Percentiles rank a stretch among this genome's conserved stretches.
Conservation (phyloP, 2,113 vertebrate species). For the Notothenia coriiceps region DNA sequence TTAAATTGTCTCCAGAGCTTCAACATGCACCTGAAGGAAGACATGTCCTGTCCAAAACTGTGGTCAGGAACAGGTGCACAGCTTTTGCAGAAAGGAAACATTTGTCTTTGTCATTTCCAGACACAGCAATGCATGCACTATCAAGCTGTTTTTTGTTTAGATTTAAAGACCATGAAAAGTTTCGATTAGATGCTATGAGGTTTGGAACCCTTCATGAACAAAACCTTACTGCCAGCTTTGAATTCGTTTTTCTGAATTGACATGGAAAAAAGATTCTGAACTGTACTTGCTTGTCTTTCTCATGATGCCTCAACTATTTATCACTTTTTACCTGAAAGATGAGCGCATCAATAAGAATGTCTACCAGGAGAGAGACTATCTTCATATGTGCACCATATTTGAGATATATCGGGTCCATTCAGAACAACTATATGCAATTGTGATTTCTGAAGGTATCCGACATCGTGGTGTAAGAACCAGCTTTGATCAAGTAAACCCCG, state of each 20-base stretch:
- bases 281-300: not conserved
- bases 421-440: too few species aligned
- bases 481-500: too few species aligned
- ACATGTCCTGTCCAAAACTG: not conserved
- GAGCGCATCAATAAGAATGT: too few species aligned
- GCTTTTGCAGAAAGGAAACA: not conserved
- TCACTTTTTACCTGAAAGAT: too few species aligned
- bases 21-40: slow-evolving; percentile 8
- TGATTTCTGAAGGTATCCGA: too few species aligned
- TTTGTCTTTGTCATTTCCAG: not conserved
- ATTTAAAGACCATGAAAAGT: not conserved
- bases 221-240: not conserved
- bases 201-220: not conserved
- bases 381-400: too few species aligned
- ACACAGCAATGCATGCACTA: not conserved
- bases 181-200: not conserved
- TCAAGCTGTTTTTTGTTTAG: not conserved
- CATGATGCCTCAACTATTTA: too few species aligned
- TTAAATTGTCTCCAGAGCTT: not conserved
- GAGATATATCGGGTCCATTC: too few species aligned
- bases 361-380: too few species aligned
- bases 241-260: not conserved
- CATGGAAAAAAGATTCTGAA: not conserved
- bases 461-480: too few species aligned
- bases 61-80: not conserved